A percentile compares a stretch with the other conserved stretches of the same genome.
phyloP scores from a whole-genome alignment of 2,888 invertebrate species.

The Athetis lepigone region DNA sequence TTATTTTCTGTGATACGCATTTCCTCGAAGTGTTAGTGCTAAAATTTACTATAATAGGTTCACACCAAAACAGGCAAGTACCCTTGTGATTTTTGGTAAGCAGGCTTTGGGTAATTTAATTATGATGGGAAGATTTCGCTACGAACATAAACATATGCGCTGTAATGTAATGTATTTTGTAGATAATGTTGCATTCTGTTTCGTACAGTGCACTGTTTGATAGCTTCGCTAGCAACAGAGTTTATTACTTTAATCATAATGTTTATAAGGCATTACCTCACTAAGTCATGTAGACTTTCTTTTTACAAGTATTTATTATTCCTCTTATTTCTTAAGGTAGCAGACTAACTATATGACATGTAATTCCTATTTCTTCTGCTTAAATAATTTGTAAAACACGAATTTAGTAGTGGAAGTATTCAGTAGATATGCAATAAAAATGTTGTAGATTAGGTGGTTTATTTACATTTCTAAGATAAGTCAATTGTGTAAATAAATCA shows the following conservation, averaged over 20 bases:
- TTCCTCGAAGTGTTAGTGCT: conserved; percentile 37
- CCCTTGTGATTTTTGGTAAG: not conserved
- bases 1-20: conserved; percentile 25
- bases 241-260: conserved; percentile 20
- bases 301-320: not conserved
- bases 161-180: conserved; percentile 25
- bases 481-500: not conserved
- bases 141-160: conserved; percentile 59
- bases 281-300: conserved; percentile 24
- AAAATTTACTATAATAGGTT: conserved; percentile 30
- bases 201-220: conserved; percentile 22
- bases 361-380: not conserved
- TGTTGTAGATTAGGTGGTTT: not conserved
- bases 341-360: not conserved
- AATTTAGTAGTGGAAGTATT: not conserved
- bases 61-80: conserved; percentile 49
- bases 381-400: not conserved
- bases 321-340: not conserved
- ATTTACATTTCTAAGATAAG: conserved; percentile 1
- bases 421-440: not conserved
- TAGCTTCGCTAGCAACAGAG: conserved; percentile 24
- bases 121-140: conserved; percentile 44
- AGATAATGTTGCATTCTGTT: conserved; percentile 3
- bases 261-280: not conserved
- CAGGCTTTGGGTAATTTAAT: conserved; percentile 50